Conservation (phyloP, 2,888 invertebrate genomes). For the Calameuta filiformis region DNA sequence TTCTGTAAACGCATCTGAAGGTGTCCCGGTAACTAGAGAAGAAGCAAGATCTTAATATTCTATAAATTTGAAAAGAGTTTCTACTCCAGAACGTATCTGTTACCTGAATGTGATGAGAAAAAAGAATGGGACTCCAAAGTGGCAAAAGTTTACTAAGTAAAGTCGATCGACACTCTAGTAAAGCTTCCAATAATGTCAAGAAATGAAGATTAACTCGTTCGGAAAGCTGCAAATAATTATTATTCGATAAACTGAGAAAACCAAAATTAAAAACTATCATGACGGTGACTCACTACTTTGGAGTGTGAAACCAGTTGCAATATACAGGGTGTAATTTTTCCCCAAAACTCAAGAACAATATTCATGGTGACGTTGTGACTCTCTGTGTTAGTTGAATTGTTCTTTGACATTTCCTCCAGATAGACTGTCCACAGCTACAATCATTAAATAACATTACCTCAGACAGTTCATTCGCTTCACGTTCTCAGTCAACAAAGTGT, state of each 20-base stretch:
- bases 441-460: not conserved
- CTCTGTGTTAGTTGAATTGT: slow-evolving; percentile 76
- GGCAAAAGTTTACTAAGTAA: slow-evolving; percentile 92
- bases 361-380: slow-evolving; percentile 80
- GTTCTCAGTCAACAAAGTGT: slow-evolving; percentile 24
- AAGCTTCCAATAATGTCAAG: slow-evolving; percentile 91
- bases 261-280: not conserved
- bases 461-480: not conserved
- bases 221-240: slow-evolving; percentile 76
- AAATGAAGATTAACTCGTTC: slow-evolving; percentile 99
- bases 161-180: slow-evolving; percentile 94
- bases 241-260: not conserved
- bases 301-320: slow-evolving; percentile 92
- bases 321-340: slow-evolving; percentile 95
- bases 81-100: slow-evolving; percentile 22
- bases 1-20: slow-evolving; percentile 87
- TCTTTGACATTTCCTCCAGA: slow-evolving; percentile 86
- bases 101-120: slow-evolving; percentile 88
- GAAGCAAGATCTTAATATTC: slow-evolving; percentile 4
- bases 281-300: slow-evolving; percentile 78
- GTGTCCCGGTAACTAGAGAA: slow-evolving; percentile 85
- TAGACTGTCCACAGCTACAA: slow-evolving; percentile 95
- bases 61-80: not conserved
- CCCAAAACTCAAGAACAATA: slow-evolving; percentile 97
- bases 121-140: slow-evolving; percentile 95